These are phyloP conservation scores for Strigamia maritima DNA, from an alignment of 2,888 invertebrate genomes.

Conservation along the genomic window DNA sequence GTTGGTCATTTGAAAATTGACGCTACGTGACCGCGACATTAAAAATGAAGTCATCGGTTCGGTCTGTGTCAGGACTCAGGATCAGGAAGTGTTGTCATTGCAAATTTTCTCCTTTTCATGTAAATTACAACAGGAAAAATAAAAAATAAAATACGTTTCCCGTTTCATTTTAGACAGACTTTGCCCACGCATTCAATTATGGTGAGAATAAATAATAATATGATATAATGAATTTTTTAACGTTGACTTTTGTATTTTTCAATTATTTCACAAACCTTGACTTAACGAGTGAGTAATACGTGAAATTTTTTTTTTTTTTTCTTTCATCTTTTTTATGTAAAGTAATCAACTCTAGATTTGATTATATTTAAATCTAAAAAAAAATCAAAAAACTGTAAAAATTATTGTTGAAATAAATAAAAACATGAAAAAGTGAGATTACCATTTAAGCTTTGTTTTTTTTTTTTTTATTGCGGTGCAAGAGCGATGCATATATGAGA, in stretches of 20 bases:
- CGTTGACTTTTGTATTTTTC: neutral
- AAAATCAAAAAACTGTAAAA: too few species aligned
- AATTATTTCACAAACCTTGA: neutral
- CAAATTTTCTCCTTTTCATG: neutral
- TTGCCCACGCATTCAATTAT: neutral
- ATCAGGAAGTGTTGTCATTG: neutral
- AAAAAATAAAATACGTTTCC: neutral
- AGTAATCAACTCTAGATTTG: too few species aligned
- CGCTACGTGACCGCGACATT: constrained; percentile 1
- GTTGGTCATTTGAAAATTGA: neutral
- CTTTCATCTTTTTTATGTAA: too few species aligned
- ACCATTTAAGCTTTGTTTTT: too few species aligned
- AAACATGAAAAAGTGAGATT: too few species aligned
- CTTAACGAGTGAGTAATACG: too few species aligned
- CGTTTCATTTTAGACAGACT: neutral
- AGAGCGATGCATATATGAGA: neutral
- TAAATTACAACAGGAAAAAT: constrained; percentile 7
- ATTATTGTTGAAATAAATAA: too few species aligned
- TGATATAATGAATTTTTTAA: neutral
- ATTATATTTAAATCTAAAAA: too few species aligned
- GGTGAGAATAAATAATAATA: neutral
- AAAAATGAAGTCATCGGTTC: neutral
- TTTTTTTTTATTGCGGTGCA: neutral
- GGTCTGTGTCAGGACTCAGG: neutral
- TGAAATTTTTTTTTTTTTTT: too few species aligned